phyloP scores from a whole-genome alignment of 2,113 vertebrate genomes.

The Microtus pennsylvanicus region DNA sequence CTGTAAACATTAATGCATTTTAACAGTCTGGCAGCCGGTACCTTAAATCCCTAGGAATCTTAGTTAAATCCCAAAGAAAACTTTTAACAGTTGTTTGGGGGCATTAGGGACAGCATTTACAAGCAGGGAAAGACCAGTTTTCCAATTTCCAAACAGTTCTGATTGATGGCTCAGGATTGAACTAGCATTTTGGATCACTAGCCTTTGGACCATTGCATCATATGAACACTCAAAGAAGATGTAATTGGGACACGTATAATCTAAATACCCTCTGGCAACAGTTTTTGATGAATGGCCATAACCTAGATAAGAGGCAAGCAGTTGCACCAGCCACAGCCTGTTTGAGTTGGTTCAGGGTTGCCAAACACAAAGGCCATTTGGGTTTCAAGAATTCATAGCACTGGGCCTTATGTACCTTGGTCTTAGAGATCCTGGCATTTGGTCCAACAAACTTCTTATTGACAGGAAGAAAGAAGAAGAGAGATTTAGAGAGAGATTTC shows the following conservation, averaged over 20 bases:
- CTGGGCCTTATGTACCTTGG: not conserved
- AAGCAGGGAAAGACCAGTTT: conserved; percentile 63
- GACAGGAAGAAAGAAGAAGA: not conserved
- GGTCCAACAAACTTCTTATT: conserved; percentile 56
- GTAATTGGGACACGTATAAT: conserved; percentile 11
- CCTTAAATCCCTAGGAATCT: conserved; percentile 79
- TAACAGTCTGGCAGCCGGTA: conserved; percentile 73
- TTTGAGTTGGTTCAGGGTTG: conserved; percentile 22
- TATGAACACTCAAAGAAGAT: conserved; percentile 60
- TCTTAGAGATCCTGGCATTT: conserved; percentile 16
- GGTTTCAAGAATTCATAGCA: conserved; percentile 43
- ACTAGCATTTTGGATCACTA: not conserved
- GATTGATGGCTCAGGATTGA: conserved; percentile 40
- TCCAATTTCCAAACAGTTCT: conserved; percentile 55
- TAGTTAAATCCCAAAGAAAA: conserved; percentile 78
- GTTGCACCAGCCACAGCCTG: not conserved
- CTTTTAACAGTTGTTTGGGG: conserved; percentile 71
- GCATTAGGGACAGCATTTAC: conserved; percentile 51
- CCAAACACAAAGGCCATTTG: conserved; percentile 55
- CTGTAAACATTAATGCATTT: conserved; percentile 80
- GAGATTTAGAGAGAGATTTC: not conserved
- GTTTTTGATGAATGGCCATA: conserved; percentile 48
- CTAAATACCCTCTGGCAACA: conserved; percentile 47
- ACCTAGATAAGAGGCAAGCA: conserved; percentile 52
- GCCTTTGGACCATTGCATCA: conserved; percentile 66